Evolutionary conservation across 2,888 invertebrate genomes (phyloP), one percentile per base, ranked within the genome.

Genomic region (Noctua fimbriata): DNA sequence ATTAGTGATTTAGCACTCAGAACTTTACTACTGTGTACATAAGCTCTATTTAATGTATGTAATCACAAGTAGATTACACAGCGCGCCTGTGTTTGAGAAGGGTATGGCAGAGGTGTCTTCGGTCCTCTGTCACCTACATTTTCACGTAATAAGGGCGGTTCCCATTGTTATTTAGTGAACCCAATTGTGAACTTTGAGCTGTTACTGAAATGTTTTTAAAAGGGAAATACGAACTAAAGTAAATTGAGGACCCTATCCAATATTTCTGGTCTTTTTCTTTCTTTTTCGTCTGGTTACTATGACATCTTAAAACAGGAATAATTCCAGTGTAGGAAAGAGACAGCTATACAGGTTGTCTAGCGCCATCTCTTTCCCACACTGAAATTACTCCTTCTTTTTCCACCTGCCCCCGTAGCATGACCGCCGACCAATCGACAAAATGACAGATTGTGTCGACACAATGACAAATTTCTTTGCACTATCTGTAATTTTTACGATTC

Each of bases 81-180:
- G 58, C 65, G 52, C 44, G 65, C 28, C 66, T 82, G 85, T 60
- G 10, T 82, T 85, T 82, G 82, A 82, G n/a, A 70, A 73, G 81
- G 82, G 82, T 82, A 21, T 80, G 85, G 81, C 85, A 85, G 80
- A 72, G 63, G 73, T 82, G 81, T 82, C 65, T 72, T 49, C 41
- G 41, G 58, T 65, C 69, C 73, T 52, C 16, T 60, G 81, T 80
- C 85, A 82, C 85, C 65, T 73, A 80, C 80, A 85, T 80, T 60
- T 60, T 70, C 24, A n/a, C 36, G 55, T 72, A 63, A 84, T 72
- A 80, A 49, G 73, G 73, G 58, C 12, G 32, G 52, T 58, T 52
- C 28, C 36, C 28, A 80, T 82, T 69, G 69, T 69, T 80, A 60
- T 80, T 80, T 80, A 85, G 24, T 49, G 36, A 66, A 49, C 28